phyloP scores from a whole-genome alignment of 1,140 invertebrate genomes.

The Platyscapa corneri region DNA sequence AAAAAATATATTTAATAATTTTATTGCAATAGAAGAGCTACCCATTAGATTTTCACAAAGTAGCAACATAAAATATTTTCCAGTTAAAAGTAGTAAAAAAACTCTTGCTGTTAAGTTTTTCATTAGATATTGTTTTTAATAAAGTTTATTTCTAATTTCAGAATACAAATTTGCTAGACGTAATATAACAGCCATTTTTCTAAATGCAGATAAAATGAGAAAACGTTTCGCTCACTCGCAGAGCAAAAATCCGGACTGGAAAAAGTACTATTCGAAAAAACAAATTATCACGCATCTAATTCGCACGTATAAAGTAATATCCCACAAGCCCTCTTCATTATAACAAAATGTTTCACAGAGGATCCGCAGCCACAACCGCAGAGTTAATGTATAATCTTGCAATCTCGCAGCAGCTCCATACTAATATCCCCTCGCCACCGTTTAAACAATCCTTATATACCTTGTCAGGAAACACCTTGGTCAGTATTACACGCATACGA shows the following conservation, averaged over 20 bases:
- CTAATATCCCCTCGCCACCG: conserved; percentile 20
- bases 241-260: no score
- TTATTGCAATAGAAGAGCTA: no score
- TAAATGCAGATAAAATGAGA: neutral
- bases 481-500: neutral
- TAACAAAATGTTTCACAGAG: conserved; percentile 6
- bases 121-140: no score
- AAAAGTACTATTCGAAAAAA: no score
- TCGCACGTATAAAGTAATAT: conserved; percentile 37
- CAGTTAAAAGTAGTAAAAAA: no score
- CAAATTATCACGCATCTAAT: neutral
- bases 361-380: conserved; percentile 36
- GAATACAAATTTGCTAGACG: no score
- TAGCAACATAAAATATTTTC: no score
- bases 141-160: no score
- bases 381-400: conserved; percentile 35
- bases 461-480: neutral
- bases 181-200: no score
- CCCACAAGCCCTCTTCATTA: conserved; percentile 41
- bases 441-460: conserved; percentile 26
- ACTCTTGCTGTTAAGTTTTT: no score
- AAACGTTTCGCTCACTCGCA: neutral
- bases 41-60: no score
- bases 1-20: no score
- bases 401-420: neutral